These are phyloP conservation scores for Cuculus canorus DNA, from an alignment of 2,797 vertebrate species.

Conservation along the genomic window DNA sequence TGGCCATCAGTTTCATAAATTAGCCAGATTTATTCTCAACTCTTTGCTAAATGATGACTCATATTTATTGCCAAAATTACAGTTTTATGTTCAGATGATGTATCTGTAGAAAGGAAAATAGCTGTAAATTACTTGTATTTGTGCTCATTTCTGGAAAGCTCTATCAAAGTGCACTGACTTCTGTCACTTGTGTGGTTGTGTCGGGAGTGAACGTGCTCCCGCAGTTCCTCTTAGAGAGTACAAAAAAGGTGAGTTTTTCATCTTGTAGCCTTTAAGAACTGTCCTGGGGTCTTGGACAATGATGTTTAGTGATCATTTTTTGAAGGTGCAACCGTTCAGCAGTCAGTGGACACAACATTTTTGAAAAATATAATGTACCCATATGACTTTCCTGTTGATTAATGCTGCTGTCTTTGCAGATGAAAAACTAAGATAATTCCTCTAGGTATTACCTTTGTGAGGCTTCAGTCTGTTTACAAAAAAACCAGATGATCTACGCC, in stretches of 20 bases:
- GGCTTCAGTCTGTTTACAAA: constrained; percentile 56
- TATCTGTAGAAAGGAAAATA: neutral
- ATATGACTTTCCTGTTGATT: constrained; percentile 28
- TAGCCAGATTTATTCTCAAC: neutral
- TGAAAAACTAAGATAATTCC: constrained; percentile 62
- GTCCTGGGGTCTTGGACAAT: neutral
- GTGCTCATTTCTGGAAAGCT: neutral
- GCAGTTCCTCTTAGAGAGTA: neutral
- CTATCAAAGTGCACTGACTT: neutral
- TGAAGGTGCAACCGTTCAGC: neutral
- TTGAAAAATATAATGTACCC: constrained; percentile 33
- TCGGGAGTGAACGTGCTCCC: neutral
- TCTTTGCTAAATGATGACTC: neutral
- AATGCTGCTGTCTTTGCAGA: constrained; percentile 50
- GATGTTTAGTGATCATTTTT: constrained; percentile 29
- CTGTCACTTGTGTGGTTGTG: neutral
- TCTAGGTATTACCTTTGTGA: constrained; percentile 55
- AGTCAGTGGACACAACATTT: constrained; percentile 27
- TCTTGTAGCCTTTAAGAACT: neutral
- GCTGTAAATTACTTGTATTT: constrained; percentile 22
- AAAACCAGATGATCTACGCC: constrained; percentile 40
- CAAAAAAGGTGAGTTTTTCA: constrained; percentile 1
- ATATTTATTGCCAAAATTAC: constrained; percentile 32
- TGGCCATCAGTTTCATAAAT: neutral
- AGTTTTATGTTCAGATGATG: constrained; percentile 17